phyloP scores from a whole-genome alignment of 1,140 invertebrate species.

The Aphidius ervi region DNA sequence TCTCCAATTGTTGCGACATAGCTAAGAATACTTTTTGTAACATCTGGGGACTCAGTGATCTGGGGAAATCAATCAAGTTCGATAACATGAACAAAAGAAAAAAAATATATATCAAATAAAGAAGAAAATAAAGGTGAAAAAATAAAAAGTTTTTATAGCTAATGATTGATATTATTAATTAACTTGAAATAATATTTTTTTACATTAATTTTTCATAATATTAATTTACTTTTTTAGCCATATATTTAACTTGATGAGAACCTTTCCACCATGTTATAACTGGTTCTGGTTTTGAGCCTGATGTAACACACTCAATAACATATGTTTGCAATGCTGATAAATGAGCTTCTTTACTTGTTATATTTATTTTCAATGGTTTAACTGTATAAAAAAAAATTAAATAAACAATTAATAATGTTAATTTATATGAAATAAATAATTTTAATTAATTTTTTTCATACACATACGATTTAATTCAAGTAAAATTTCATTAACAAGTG shows the following conservation, averaged over 20 bases:
- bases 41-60: conserved; percentile 38
- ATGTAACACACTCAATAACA: conserved; percentile 77
- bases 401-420: background rate
- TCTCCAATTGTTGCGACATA: conserved; percentile 65
- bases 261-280: conserved; percentile 82
- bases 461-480: conserved; percentile 58
- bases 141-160: background rate
- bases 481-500: conserved; percentile 49
- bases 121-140: background rate
- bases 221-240: conserved; percentile 73
- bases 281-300: conserved; percentile 76
- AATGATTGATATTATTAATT: background rate
- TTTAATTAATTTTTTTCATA: background rate
- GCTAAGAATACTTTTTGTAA: conserved; percentile 42
- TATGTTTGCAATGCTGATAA: conserved; percentile 59
- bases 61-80: conserved; percentile 24
- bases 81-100: background rate
- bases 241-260: conserved; percentile 70
- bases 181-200: background rate
- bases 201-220: conserved; percentile 1
- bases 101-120: background rate
- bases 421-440: background rate
- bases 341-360: conserved; percentile 39
- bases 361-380: conserved; percentile 42
- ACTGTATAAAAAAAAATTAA: conserved; percentile 27